Conservation (phyloP, 2,113 vertebrate genomes). For the Passer montanus region DNA sequence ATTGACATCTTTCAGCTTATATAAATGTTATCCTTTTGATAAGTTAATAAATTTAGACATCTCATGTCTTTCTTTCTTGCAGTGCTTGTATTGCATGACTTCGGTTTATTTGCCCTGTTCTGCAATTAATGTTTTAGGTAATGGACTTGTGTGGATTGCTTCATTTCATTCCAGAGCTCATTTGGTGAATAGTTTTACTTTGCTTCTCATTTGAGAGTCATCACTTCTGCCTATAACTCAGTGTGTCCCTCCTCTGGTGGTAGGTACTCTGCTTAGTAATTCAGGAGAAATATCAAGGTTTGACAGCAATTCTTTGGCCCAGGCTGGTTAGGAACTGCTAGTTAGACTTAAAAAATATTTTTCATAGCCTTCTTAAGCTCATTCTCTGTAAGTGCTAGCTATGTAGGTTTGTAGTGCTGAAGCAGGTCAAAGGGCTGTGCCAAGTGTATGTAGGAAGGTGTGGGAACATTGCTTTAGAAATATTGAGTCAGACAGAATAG, state of each 20-base stretch:
- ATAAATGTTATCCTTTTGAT: neutral
- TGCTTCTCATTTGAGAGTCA: neutral
- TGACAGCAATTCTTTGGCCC: neutral
- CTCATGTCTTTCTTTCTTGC: neutral
- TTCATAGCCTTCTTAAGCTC: neutral
- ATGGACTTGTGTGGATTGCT: neutral
- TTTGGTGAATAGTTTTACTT: neutral
- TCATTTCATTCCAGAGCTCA: neutral
- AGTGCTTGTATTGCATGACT: neutral
- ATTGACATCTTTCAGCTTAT: neutral
- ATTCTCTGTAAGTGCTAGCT: neutral
- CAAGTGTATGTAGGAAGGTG: conserved; percentile 1
- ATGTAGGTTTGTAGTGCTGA: neutral
- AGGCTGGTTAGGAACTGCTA: neutral
- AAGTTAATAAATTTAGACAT: neutral
- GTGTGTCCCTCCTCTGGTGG: neutral
- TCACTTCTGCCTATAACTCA: neutral
- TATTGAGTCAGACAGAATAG: neutral
- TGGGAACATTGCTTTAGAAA: conserved; percentile 26
- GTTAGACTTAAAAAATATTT: neutral
- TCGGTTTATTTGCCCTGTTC: neutral
- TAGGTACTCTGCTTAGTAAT: neutral
- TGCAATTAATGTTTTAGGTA: neutral
- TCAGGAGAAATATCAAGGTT: neutral
- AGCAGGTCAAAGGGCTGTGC: conserved; percentile 18